Conservation (phyloP, 2,888 invertebrate genomes). For the Sylvicola fuscatus region DNA sequence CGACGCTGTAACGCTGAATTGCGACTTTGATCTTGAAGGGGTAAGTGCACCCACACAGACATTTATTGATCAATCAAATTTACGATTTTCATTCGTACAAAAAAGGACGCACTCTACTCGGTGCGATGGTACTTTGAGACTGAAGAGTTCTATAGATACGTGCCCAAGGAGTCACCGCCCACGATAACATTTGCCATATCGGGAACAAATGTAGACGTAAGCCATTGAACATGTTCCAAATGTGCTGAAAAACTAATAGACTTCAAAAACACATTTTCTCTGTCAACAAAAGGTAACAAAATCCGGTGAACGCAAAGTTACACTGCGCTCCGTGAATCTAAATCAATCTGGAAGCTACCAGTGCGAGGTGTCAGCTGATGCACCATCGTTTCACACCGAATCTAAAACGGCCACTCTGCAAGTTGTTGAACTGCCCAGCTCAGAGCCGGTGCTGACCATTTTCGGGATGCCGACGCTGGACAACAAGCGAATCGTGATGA, state of each 20-base stretch:
- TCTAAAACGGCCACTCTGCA: slow-evolving; percentile 22
- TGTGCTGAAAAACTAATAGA: too few species aligned
- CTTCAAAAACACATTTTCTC: too few species aligned
- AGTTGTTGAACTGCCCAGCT: slow-evolving; percentile 24
- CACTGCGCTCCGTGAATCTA: slow-evolving; percentile 21
- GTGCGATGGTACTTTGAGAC: slow-evolving; percentile 32
- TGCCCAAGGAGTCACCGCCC: slow-evolving; percentile 28
- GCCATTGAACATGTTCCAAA: too few species aligned
- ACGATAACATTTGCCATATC: slow-evolving; percentile 25
- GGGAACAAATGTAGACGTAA: slow-evolving; percentile 30
- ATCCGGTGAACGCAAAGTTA: slow-evolving; percentile 24
- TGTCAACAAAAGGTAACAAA: slow-evolving; percentile 17
- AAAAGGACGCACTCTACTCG: slow-evolving; percentile 24
- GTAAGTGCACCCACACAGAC: slow-evolving; percentile 7
- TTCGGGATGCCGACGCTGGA: slow-evolving; percentile 12
- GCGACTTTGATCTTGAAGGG: slow-evolving; percentile 11
- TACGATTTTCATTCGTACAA: too few species aligned
- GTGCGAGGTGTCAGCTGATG: slow-evolving; percentile 28
- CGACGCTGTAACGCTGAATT: slow-evolving; percentile 11
- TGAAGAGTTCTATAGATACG: slow-evolving; percentile 31
- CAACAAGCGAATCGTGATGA: slow-evolving; percentile 21
- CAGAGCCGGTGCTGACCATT: slow-evolving; percentile 24
- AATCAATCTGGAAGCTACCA: slow-evolving; percentile 26
- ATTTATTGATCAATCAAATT: too few species aligned
- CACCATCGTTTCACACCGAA: slow-evolving; percentile 26